phyloP scores from a whole-genome alignment of 2,113 vertebrate species.

The Orycteropus afer region DNA sequence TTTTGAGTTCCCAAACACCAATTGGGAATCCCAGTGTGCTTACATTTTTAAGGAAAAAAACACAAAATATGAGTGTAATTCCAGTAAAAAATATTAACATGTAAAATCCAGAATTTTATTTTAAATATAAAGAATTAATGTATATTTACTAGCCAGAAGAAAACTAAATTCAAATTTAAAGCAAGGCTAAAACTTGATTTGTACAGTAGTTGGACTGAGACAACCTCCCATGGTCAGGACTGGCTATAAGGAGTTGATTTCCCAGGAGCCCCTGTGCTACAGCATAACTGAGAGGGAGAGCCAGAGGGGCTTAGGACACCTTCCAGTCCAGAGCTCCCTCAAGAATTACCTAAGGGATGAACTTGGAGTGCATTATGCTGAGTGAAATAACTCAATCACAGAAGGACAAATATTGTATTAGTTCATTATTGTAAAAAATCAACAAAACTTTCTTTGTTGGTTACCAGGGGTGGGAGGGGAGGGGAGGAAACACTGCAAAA shows the following conservation, averaged over 20 bases:
- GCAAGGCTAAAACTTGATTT: background rate
- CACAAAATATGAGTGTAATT: background rate
- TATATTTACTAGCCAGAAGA: background rate
- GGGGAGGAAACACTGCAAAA: too few species aligned
- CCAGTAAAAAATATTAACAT: background rate
- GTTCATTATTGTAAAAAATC: too few species aligned
- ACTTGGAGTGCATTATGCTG: too few species aligned
- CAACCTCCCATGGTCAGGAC: background rate
- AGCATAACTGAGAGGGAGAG: fast-evolving
- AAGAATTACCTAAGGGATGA: too few species aligned
- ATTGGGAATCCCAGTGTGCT: background rate
- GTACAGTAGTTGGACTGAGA: background rate
- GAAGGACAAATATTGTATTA: too few species aligned
- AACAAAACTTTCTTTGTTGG: too few species aligned
- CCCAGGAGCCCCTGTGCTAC: background rate
- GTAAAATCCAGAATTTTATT: background rate
- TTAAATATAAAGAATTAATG: background rate
- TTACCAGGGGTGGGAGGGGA: too few species aligned
- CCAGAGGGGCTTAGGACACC: background rate
- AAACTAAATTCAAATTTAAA: background rate
- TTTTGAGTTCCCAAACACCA: background rate
- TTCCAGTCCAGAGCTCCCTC: background rate
- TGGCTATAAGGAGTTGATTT: background rate
- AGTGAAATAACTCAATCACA: too few species aligned
- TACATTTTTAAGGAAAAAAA: background rate